Evolutionary conservation across 1,140 invertebrate species (phyloP).

Genomic region (Stratiolaelaps scimitus): DNA sequence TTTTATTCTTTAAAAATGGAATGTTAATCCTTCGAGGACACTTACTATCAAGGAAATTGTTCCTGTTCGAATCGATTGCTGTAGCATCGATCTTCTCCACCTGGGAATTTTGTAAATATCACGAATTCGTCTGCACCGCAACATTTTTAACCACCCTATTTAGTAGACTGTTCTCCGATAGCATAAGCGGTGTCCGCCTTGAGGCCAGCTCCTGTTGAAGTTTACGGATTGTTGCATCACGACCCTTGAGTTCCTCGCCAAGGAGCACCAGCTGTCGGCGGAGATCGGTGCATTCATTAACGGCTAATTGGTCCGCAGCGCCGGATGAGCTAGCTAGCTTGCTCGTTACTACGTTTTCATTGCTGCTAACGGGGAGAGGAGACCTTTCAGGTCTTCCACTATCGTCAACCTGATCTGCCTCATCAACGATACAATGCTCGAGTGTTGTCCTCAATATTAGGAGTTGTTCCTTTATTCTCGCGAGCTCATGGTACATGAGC

Average conservation of each 20-base stretch:
- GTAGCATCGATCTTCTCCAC: too few species aligned
- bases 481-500: constrained; percentile 19
- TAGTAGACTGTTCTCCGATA: too few species aligned
- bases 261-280: constrained; percentile 18
- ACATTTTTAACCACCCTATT: background rate
- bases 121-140: constrained; percentile 25
- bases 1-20: too few species aligned
- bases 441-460: constrained; percentile 10
- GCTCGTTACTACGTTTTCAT: too few species aligned
- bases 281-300: constrained; percentile 5
- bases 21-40: too few species aligned
- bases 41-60: too few species aligned
- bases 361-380: too few species aligned
- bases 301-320: too few species aligned
- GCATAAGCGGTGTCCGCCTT: background rate
- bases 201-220: constrained; percentile 2
- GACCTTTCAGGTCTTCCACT: too few species aligned
- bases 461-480: constrained; percentile 26
- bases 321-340: too few species aligned
- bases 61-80: too few species aligned
- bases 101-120: constrained; percentile 27
- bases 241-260: constrained; percentile 15
- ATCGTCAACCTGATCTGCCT: background rate
- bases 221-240: constrained; percentile 18
- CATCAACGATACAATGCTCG: constrained; percentile 19